Conservation (phyloP, 2,797 vertebrate species). For the Darevskia nairensis region DNA sequence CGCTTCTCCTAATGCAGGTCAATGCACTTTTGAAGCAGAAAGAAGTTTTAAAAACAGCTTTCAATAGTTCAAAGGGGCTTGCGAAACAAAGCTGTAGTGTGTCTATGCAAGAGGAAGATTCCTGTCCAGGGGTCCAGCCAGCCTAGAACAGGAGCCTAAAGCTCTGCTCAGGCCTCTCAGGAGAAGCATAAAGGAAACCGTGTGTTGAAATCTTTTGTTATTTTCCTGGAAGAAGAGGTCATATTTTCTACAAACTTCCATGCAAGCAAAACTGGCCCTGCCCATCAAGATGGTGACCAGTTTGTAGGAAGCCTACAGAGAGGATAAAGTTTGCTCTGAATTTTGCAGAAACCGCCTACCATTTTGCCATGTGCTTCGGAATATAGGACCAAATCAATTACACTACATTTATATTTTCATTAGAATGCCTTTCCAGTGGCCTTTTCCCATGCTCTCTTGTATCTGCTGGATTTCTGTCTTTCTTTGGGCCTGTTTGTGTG, state of each 20-base stretch:
- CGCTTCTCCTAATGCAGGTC: background rate
- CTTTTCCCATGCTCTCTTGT: background rate
- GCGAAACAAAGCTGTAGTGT: background rate
- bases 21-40: background rate
- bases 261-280: background rate
- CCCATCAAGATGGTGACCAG: background rate
- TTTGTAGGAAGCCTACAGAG: background rate
- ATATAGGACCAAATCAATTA: constrained; percentile 6
- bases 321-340: background rate
- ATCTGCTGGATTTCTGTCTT: background rate
- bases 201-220: background rate
- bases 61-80: background rate
- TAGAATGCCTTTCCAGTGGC: background rate
- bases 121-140: background rate
- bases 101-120: background rate
- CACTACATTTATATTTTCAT: background rate
- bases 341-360: background rate
- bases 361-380: background rate
- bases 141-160: background rate
- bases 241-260: background rate
- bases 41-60: background rate
- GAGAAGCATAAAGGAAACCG: background rate
- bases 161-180: background rate
- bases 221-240: background rate
- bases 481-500: background rate